These are phyloP conservation scores for Jaculus jaculus DNA, from an alignment of 2,113 vertebrate genomes.

Conservation along the genomic window DNA sequence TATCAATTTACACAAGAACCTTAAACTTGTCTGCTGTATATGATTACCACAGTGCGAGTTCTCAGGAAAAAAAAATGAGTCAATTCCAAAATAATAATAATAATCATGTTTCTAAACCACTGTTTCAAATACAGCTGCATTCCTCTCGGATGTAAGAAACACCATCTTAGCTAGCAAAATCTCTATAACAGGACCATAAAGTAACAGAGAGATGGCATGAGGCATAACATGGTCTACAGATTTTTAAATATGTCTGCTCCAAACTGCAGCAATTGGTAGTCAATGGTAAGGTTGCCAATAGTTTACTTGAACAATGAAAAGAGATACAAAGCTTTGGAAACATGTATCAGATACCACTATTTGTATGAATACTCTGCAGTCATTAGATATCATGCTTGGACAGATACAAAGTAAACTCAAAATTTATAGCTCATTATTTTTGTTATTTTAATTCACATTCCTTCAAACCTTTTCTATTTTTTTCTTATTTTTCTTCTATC, in stretches of 20 bases:
- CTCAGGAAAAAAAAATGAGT: background rate
- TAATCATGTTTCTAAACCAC: background rate
- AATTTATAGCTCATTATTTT: background rate
- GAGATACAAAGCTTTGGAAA: too few relatives aligned
- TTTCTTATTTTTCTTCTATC: background rate
- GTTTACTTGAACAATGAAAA: background rate
- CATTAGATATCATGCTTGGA: background rate
- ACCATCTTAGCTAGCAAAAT: background rate
- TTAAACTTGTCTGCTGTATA: background rate
- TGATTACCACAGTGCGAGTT: background rate
- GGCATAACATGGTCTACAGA: rapidly evolving
- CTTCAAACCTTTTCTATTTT: background rate
- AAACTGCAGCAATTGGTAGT: background rate
- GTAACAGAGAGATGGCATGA: background rate
- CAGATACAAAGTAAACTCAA: too few relatives aligned
- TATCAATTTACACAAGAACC: background rate
- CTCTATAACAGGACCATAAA: background rate
- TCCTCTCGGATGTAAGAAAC: background rate
- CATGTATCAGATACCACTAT: rapidly evolving
- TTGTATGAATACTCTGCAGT: background rate
- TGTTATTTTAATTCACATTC: slow-evolving; percentile 8
- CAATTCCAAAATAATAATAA: background rate
- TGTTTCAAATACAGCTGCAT: background rate
- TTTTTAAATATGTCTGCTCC: background rate
- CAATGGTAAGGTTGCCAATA: background rate